Evolutionary conservation across 2,797 vertebrate genomes (phyloP), one percentile per base, ranked within the genome.

Genomic region (Pogoniulus pusillus): DNA sequence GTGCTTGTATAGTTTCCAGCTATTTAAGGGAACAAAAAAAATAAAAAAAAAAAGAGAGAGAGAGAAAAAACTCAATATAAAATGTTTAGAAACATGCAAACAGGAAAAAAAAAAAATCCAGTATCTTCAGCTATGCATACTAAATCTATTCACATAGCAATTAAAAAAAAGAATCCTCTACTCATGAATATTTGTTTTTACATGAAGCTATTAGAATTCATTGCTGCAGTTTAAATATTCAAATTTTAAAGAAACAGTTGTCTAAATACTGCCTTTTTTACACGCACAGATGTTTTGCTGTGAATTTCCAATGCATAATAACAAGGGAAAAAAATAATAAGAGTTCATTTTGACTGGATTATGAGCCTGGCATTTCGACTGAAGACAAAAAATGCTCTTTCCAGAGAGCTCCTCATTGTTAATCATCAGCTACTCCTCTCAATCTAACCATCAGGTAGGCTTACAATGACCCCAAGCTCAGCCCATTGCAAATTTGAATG

Each of bases 1-100:
- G 98, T 59, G 97, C 97, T 96, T 98, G 98, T 94, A 98, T 97
- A 88, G 93, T 98, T 97, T 98, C 98, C 37, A 98, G 97, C 98
- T 98, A 96, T 93, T 97, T 95, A 95, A 76, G 91, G 93, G 95
- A 91, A 92, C 73, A 96, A 95, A 76, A 91, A 93, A 94, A 91
- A 92, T 71, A 96, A 39, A 39, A 39, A 39, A 39, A 91, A 87
- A 91, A 90, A n/a, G n/a, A n/a, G n/a, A n/a, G n/a, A 84, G 32
- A 74, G 57, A 72, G 77, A 55, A 92, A 94, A 93, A 89, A 80
- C 35, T 76, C 41, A 37, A 79, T 60, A 90, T 37, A 91, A 93
- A 94, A 85, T 72, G 68, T 96, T 96, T 96, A 96, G 91, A 97
- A 97, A 96, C 74, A 94, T 41, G 82, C 60, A 94, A 91, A 88